phyloP scores from a whole-genome alignment of 2,888 invertebrate species.

The Mongoloraphidia duomilia region DNA sequence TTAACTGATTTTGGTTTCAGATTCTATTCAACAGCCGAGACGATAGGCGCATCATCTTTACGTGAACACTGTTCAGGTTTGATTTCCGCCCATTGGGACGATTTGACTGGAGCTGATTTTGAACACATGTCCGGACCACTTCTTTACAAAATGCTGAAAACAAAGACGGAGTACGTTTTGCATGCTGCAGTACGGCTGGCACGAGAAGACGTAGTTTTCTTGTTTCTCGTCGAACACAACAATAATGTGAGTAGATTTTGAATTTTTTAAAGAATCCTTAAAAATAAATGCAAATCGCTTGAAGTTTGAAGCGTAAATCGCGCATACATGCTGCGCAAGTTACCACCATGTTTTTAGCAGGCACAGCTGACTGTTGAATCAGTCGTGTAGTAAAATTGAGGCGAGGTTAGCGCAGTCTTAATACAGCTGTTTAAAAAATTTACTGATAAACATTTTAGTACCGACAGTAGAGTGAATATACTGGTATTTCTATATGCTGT shows the following conservation, averaged over 20 bases:
- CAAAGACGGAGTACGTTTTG: slow-evolving; percentile 74
- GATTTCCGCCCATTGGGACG: slow-evolving; percentile 88
- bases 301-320: no score
- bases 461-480: no score
- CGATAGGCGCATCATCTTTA: slow-evolving; percentile 66
- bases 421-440: no score
- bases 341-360: no score
- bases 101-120: slow-evolving; percentile 71
- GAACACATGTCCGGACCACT: slow-evolving; percentile 84
- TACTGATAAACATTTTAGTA: no score
- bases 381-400: no score
- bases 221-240: slow-evolving; percentile 84
- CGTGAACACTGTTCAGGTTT: slow-evolving; percentile 79
- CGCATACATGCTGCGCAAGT: no score
- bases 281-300: not conserved
- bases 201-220: slow-evolving; percentile 88
- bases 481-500: no score
- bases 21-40: slow-evolving; percentile 88
- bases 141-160: slow-evolving; percentile 80
- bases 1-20: slow-evolving; percentile 38
- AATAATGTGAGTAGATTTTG: slow-evolving; percentile 54
- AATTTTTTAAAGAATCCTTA: not conserved
- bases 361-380: no score
- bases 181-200: slow-evolving; percentile 79
- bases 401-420: no score